Base-by-base conservation (phyloP, 2,113 vertebrate species). In the Plectropomus leopardus region DNA sequence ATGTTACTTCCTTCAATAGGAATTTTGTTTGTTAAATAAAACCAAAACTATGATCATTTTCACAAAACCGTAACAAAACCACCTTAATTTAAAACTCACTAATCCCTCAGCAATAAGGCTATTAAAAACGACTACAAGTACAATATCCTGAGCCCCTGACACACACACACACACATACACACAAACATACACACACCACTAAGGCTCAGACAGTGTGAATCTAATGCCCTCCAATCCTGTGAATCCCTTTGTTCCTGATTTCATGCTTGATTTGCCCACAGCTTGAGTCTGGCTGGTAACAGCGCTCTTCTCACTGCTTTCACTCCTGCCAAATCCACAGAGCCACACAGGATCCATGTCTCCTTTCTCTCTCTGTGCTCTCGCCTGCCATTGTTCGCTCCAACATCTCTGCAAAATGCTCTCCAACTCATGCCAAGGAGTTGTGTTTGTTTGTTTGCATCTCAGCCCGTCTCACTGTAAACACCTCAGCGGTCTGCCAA, bases 241-340 rank as follows among this genome's bases (percentile, higher is more conserved):
- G 90, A 93, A 93, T 94, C 92, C 92, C 92, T 93, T 94, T 94
- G 93, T 94, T 94, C 89, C 92, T 79, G 92, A 93, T 94, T 93
- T 93, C 92, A 93, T 73, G 90, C 89, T 89, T 92, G 92, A 93
- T 93, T 93, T 93, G 89, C 78, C 88, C 92, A 92, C 93, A 92
- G 93, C 92, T 91, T 92, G 89, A 93, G 87, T 86, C 88, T 90
- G 88, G 88, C 89, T 93, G 85, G 72, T 87, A 86, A 83, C 86
- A 72, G 74, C 64, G 73, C 82, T 91, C 83, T 71, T 82, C 83
- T 89, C 89, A 59, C 83, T 82, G 86, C 92, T 92, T 93, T 91
- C 87, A 81, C 89, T 88, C 65, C 83, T 92, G 88, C 91, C 92
- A 93, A 94, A 93, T 91, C 87, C 91, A 89, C 84, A 82, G 84